Base-by-base conservation (phyloP, 1,140 invertebrate genomes). In the Pseudobourletiella spinata region DNA sequence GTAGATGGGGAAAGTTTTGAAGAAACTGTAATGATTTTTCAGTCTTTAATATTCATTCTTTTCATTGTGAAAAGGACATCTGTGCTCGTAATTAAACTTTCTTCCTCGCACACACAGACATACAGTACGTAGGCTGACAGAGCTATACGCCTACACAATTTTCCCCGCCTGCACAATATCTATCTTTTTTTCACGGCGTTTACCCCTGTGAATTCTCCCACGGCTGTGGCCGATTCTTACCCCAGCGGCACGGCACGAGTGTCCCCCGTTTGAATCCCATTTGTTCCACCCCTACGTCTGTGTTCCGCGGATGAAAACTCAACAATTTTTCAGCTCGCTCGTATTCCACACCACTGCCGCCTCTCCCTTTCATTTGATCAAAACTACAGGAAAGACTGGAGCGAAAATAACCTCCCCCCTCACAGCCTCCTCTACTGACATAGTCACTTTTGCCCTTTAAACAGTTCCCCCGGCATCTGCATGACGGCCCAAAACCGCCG, bases 71-170 rank as follows among this genome's bases (percentile, higher is more conserved):
- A 66, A 52, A 44, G 64, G 64, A 62, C 64, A 66, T 62, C 54
- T 66, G 64, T 62, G 64, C 58, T 66, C 55, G 64, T 66, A 66
- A 66, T 66, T 66, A 66, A 66, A 66, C 43, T 66, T 66, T 66
- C 57, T 48, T 59, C 62, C 32, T 57, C 46, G 28, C 39, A 16
- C 42, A 29, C 39, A 11, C 44, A n/a, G n/a, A n/a, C n/a, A n/a
- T n/a, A n/a, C n/a, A n/a, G n/a, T 51, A 43, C 46, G 43, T 44
- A n/a, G n/a, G 43, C 57, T 59, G 29, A 44, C 24, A 57, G 32
- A 25, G 16, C 14, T 8, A 25, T 30, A 25, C 46, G 18, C 51
- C 30, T 39, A 26, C 16, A 0, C 42, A 20, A 16, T n/a, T 50
- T 60, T 60, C 43, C 22, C 48, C 25, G 28, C 20, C 59, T 44